These are phyloP conservation scores for Cheilosia soror DNA, from an alignment of 2,888 invertebrate species.

Conservation along the genomic window DNA sequence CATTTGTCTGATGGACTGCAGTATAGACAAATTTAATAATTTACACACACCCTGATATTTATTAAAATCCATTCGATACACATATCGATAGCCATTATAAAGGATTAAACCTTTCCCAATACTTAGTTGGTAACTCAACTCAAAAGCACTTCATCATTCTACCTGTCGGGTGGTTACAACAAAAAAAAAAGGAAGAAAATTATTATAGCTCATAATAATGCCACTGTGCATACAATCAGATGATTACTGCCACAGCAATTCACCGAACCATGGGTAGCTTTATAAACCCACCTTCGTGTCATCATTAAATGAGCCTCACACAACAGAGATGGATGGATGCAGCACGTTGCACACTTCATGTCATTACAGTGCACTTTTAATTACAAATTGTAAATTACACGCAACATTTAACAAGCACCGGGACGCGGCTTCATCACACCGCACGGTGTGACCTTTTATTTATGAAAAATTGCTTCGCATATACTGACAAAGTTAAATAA, in stretches of 20 bases:
- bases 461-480: constrained; percentile 41
- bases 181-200: neutral
- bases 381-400: constrained; percentile 71
- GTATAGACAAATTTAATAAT: neutral
- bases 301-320: constrained; percentile 26
- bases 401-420: constrained; percentile 65
- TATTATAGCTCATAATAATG: constrained; percentile 41
- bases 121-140: neutral
- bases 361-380: constrained; percentile 67
- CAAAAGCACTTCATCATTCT: neutral
- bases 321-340: constrained; percentile 31
- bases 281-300: constrained; percentile 7
- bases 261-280: constrained; percentile 1
- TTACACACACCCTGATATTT: neutral
- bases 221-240: constrained; percentile 29
- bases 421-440: constrained; percentile 36
- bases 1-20: too few species aligned
- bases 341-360: constrained; percentile 57
- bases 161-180: neutral
- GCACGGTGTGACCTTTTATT: constrained; percentile 59
- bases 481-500: constrained; percentile 40
- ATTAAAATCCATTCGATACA: neutral
- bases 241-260: constrained; percentile 53
- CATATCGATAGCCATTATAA: neutral
- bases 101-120: neutral